Evolutionary conservation across 2,888 invertebrate species (phyloP), one percentile per base, ranked within the genome.

Genomic region (Physocephala rufipes): DNA sequence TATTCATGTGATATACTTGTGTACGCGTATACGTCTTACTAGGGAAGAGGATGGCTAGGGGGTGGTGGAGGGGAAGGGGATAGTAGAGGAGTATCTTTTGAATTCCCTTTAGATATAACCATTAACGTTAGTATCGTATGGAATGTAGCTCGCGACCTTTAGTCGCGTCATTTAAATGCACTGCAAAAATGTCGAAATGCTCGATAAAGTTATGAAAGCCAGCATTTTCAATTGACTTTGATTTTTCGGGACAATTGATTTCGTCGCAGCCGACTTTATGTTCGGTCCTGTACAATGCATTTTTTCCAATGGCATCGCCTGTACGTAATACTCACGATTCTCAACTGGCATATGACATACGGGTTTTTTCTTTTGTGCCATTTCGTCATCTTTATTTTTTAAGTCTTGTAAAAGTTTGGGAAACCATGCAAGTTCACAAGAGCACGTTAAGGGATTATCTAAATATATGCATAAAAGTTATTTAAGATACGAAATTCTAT

Each of bases 391-490:
- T 74, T 93, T 91, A 84, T 93, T 93, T 67, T 92, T 90, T 28
- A 94, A 88, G 73, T 91, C 92, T 74, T 91, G 89, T 79, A 95
- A 85, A 91, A 95, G 93, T 68, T 90, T 91, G 72, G 93, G 91
- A 86, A 95, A 95, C 96, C 96, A 96, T 66, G 91, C 90, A 77
- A 96, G 87, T 79, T 95, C 94, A 83, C 96, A 96, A 80, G 94
- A 93, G 84, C 96, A 96, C 73, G 92, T 88, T 78, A 96, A 86
- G 15, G 95, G 95, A 86, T 96, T 96, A 87, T 95, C 96, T 96
- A 86, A 55, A 78, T 19, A 51, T 13, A 16, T 26, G 26, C 16
- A 5, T 16, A 24, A 3, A 58, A 12, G n/a, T 12, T n/a, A 9
- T 12, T 30, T 47, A 51, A 9, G 45, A 30, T 28, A 19, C 13